Evolutionary conservation across 2,888 invertebrate species (phyloP).

Genomic region (Carabus problematicus): DNA sequence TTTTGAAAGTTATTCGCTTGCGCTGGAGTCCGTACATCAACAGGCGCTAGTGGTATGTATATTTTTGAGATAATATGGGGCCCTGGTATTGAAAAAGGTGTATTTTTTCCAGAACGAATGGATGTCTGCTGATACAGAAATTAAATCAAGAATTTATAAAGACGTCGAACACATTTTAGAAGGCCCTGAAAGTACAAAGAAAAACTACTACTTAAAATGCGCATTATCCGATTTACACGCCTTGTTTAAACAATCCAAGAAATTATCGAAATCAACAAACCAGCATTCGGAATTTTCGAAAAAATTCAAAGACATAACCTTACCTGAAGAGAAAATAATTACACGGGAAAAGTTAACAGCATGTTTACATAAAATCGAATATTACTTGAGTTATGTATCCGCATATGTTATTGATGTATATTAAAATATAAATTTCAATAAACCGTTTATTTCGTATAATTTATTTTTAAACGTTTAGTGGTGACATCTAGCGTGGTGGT

Average conservation of each 20-base stretch:
- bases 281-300: conserved; percentile 60
- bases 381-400: conserved; percentile 70
- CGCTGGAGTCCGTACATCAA: conserved; percentile 70
- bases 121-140: conserved; percentile 65
- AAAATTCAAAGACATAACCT: conserved; percentile 65
- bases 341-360: conserved; percentile 64
- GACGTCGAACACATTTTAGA: conserved; percentile 69
- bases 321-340: conserved; percentile 61
- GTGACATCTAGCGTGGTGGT: no score
- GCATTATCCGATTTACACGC: conserved; percentile 72
- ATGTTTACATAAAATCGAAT: conserved; percentile 73
- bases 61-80: no score
- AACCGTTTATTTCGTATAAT: no score
- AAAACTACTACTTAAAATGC: conserved; percentile 66
- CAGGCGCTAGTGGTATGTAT: conserved; percentile 52
- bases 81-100: neutral
- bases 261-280: conserved; percentile 47
- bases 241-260: conserved; percentile 63
- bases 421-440: no score
- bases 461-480: no score
- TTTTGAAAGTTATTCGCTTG: conserved; percentile 68
- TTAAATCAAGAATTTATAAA: conserved; percentile 65
- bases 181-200: conserved; percentile 65
- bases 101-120: conserved; percentile 62
- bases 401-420: no score